Evolutionary conservation across 1,140 invertebrate species (phyloP), one percentile per base, ranked within the genome.

Genomic region (Drosophila pseudoananassae): DNA sequence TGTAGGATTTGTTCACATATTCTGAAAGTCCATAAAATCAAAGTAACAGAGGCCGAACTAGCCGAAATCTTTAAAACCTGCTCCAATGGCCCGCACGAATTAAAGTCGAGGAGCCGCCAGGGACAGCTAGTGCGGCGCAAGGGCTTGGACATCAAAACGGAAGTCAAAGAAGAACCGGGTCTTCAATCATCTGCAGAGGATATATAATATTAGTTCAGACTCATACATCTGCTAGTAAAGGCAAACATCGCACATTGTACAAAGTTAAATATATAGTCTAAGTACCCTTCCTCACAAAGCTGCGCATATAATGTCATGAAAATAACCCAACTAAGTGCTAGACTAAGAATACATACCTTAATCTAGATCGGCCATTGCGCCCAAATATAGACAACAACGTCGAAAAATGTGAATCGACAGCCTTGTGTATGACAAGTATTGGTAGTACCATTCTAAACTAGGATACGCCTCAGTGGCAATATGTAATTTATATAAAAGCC

Each of bases 1-100:
- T 38, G 0, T 23, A 84, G 89, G n/a, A 73, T 91, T 33, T 46
- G 57, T 1, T 46, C 17, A 15, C 89, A 91, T 63, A 61, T 72
- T 3, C 33, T 64, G 0, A 60, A 70, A 8, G 59, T 75, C 4
- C 89, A 91, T 43, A 54, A 87, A 0, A 55, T 64, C 27, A 46
- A 56, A 23, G 5, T 78, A 1, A 87, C 51, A 5, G 84, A 80
- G 0, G 63, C 71, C 3, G 76, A 91, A 25, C 25, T 76, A 7
- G 56, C 53, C 2, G 14, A 38, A 14, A 58, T 79, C 23, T 65
- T 55, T 15, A 58, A n/a, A 33, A 31, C 54, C n/a, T 36, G 36
- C 12, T 47, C 47, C 9, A 51, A 49, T n/a, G 76, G 43, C 54
- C 53, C 70, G 5, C 49, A 56, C 7, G 49, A 76, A 9, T 50